Conservation (phyloP, 2,888 invertebrate genomes). For the Andrena hattorfiana region DNA sequence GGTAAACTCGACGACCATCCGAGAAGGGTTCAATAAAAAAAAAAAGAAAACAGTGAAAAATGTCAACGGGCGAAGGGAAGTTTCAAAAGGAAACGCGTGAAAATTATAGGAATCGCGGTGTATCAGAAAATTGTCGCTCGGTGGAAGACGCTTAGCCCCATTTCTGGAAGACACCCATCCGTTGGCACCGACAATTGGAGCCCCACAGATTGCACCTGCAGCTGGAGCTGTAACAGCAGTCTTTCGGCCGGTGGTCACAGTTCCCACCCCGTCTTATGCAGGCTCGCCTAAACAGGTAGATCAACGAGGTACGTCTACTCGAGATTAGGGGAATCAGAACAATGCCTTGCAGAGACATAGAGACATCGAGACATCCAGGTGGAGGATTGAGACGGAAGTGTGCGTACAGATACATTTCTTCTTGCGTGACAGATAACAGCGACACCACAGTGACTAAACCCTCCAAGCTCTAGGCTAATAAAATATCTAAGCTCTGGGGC, state of each 20-base stretch:
- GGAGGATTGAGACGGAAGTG: no score
- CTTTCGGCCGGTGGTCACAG: slow-evolving; percentile 94
- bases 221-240: slow-evolving; percentile 94
- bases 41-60: background rate
- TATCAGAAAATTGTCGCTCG: slow-evolving; percentile 5
- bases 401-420: no score
- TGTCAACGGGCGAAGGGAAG: background rate
- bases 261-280: slow-evolving; percentile 93
- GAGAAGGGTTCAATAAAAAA: no score
- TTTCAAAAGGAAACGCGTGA: background rate
- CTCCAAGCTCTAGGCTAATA: no score
- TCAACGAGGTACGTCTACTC: slow-evolving; percentile 91
- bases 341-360: slow-evolving; percentile 66
- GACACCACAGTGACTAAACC: no score
- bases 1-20: background rate
- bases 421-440: no score
- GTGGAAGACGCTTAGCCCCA: slow-evolving; percentile 88
- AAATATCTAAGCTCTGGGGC: no score
- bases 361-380: slow-evolving; percentile 66
- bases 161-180: slow-evolving; percentile 95
- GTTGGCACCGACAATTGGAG: slow-evolving; percentile 94
- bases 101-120: slow-evolving; percentile 9
- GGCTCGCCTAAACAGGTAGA: slow-evolving; percentile 94
- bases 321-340: slow-evolving; percentile 83
- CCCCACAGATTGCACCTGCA: slow-evolving; percentile 96